Base-by-base conservation (phyloP, 2,888 invertebrate genomes). In the Drosophila infuscata region DNA sequence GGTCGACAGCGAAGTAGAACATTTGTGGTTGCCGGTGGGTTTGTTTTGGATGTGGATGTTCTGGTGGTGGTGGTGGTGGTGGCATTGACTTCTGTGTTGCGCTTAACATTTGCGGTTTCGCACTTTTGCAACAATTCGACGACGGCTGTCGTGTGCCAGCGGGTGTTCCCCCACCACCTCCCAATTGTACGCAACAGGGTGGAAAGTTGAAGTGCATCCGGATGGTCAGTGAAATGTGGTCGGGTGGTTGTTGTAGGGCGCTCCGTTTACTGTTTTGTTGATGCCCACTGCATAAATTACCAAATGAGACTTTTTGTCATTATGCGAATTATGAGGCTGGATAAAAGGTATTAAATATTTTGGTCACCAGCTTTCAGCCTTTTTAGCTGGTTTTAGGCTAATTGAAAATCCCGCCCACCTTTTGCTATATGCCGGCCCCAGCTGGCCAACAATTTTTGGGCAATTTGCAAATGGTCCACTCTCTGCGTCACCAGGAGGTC, bases 41-140 rank as follows among this genome's bases (percentile, higher is more conserved):
- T 67, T 51, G 79, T 60, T 72, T 29, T 41, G 65, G 70, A 70
- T 75, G 25, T 25, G 25, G 25, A 25, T 25, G 25, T 25, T 25
- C 25, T 25, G 58, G 66, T 25, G 51, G 54, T 30, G 59, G 68
- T 30, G 59, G 68, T 32, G 51, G 59, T 60, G 70, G 69, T 61
- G 78, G 85, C 77, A 88, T 91, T 92, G 91, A 91, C 91, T 92
- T 90, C 82, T 87, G 90, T 85, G 90, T 87, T 88, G 81, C 87
- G 91, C 84, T 92, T 92, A 91, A 91, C 91, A 92, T 91, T 92
- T 92, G 92, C 82, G 92, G 92, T 91, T 92, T 92, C 86, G 86
- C 92, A 92, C 92, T 91, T 92, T 91, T 89, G 83, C 90, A 86
- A 77, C 91, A 89, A 88, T 90, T 83, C 76, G 64, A 72, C 68